Conservation (phyloP, 2,113 vertebrate species). For the Hylia prasina region DNA sequence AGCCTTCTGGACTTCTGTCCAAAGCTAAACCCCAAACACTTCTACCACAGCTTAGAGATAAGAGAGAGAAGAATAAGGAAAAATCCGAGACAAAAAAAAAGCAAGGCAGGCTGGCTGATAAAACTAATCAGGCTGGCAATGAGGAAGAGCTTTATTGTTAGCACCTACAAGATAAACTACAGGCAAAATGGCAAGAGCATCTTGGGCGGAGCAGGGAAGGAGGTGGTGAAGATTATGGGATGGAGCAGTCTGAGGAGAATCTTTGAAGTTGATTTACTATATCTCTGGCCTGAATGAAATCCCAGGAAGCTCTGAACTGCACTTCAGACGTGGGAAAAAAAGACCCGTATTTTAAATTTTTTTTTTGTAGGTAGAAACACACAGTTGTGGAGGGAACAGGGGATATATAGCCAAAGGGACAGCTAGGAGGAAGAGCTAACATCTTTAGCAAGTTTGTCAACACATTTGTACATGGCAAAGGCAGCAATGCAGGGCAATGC, state of each 20-base stretch:
- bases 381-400: no score
- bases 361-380: background rate
- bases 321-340: background rate
- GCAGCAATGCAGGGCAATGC: background rate
- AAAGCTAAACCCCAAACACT: background rate
- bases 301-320: background rate
- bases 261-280: background rate
- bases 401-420: background rate
- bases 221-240: background rate
- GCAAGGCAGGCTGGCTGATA: background rate
- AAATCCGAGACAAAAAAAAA: constrained; percentile 7
- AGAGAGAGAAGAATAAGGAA: background rate
- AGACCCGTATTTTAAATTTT: no score
- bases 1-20: background rate
- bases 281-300: background rate
- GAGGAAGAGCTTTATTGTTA: constrained; percentile 33
- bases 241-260: background rate
- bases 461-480: background rate
- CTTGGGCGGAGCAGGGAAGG: background rate
- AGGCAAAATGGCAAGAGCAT: background rate
- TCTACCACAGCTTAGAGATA: background rate
- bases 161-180: constrained; percentile 21
- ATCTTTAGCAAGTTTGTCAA: background rate
- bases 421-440: background rate
- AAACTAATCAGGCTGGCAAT: background rate